These are phyloP conservation scores for Oostethus manadensis DNA, from an alignment of 2,113 vertebrate genomes.

Conservation along the genomic window DNA sequence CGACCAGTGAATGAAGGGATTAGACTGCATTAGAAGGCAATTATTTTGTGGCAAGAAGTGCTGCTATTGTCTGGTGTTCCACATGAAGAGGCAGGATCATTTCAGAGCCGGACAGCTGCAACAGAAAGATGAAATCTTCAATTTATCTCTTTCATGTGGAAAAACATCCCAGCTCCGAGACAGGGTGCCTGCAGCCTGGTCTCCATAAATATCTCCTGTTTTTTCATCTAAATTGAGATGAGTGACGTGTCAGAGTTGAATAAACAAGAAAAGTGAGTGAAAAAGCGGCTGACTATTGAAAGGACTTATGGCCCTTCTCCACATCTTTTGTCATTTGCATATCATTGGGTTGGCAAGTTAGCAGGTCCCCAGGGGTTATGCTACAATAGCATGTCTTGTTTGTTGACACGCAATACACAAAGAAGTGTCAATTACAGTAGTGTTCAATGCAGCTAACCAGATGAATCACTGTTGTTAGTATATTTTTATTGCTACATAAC, in stretches of 20 bases:
- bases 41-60: constrained; percentile 18
- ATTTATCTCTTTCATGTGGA: constrained; percentile 25
- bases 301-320: constrained; percentile 10
- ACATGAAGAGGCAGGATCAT: not conserved
- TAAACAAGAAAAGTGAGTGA: constrained; percentile 11
- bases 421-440: too few relatives aligned
- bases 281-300: constrained; percentile 16
- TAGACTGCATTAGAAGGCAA: constrained; percentile 12
- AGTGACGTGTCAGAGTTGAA: constrained; percentile 35
- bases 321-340: constrained; percentile 18
- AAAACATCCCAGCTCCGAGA: constrained; percentile 13
- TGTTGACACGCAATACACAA: not conserved
- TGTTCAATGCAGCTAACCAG: too few relatives aligned
- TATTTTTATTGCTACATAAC: too few relatives aligned
- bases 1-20: constrained; percentile 24
- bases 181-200: constrained; percentile 8
- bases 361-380: constrained; percentile 3
- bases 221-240: constrained; percentile 47
- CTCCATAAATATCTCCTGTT: constrained; percentile 45
- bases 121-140: constrained; percentile 29
- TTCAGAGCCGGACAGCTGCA: constrained; percentile 18
- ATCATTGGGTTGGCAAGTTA: constrained; percentile 2
- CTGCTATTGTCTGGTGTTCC: constrained; percentile 9
- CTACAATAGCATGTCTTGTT: not conserved
- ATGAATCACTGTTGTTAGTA: too few relatives aligned